Evolutionary conservation across 2,888 invertebrate genomes (phyloP).

Genomic region (Lapara coniferarum): DNA sequence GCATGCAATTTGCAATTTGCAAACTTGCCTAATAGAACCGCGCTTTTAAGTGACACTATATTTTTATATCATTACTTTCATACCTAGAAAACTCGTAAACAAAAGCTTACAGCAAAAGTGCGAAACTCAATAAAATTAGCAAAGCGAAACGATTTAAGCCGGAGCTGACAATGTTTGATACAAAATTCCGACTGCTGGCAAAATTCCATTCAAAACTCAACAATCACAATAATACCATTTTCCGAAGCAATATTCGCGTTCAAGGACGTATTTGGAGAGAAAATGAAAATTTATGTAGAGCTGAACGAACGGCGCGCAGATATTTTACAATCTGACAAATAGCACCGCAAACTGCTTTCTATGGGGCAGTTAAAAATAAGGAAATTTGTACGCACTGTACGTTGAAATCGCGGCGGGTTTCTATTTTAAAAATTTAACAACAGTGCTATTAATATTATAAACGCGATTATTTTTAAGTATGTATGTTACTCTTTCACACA

Average conservation of each 20-base stretch:
- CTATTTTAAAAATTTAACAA: too few species aligned
- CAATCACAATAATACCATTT: conserved; percentile 23
- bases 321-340: conserved; percentile 47
- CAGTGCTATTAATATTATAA: too few species aligned
- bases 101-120: too few species aligned
- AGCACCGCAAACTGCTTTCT: conserved; percentile 37
- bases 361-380: conserved; percentile 44
- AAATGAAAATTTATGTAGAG: conserved; percentile 43
- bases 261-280: conserved; percentile 24
- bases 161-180: not conserved
- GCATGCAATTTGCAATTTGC: too few species aligned
- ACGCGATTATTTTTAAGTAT: too few species aligned
- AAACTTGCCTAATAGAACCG: too few species aligned
- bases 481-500: too few species aligned
- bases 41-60: too few species aligned
- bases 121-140: not conserved
- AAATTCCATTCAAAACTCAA: conserved; percentile 14
- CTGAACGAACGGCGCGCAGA: conserved; percentile 37
- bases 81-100: too few species aligned
- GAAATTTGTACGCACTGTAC: conserved; percentile 36
- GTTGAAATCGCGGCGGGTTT: conserved; percentile 12
- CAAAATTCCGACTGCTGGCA: conserved; percentile 1
- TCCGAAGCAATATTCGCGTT: conserved; percentile 6
- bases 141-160: conserved; percentile 6
- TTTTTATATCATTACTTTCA: too few species aligned